Conservation (phyloP, 2,888 invertebrate species). For the Drosophila mimetica region DNA sequence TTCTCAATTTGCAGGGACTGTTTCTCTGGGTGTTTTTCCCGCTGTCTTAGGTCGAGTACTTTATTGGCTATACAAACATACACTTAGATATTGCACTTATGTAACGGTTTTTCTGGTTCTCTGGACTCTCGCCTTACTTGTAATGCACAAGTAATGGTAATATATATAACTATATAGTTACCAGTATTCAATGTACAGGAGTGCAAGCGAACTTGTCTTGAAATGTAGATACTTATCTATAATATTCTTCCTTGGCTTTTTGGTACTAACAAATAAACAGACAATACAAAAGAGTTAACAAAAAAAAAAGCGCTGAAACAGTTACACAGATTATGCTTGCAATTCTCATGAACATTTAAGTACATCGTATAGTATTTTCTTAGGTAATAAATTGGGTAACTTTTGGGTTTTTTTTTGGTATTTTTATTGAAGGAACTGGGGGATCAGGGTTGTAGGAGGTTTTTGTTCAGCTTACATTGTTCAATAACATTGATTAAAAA, state of each 20-base stretch:
- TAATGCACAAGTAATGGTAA: not conserved
- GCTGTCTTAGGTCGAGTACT: slow-evolving; percentile 3
- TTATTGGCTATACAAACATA: slow-evolving; percentile 24
- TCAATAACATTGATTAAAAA: slow-evolving; percentile 56
- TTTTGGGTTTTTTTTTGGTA: no score
- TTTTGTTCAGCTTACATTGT: slow-evolving; percentile 40
- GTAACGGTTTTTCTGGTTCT: slow-evolving; percentile 3
- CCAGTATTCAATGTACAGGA: slow-evolving; percentile 24
- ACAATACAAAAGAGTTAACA: slow-evolving; percentile 1
- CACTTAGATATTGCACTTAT: slow-evolving; percentile 25
- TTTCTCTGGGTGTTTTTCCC: no score
- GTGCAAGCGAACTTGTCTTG: slow-evolving; percentile 16
- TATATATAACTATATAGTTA: slow-evolving; percentile 25
- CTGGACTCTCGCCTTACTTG: slow-evolving; percentile 24
- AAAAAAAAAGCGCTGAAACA: slow-evolving; percentile 42
- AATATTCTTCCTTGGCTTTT: slow-evolving; percentile 1
- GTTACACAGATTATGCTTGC: slow-evolving; percentile 45
- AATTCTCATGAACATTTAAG: slow-evolving; percentile 52
- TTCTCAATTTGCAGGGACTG: no score
- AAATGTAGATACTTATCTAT: slow-evolving; percentile 12
- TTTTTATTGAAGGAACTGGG: slow-evolving; percentile 7
- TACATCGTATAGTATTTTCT: slow-evolving; percentile 24
- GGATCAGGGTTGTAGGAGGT: not conserved
- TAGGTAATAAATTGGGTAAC: not conserved
- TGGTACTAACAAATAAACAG: slow-evolving; percentile 18